Conservation (phyloP, 2,113 vertebrate species). For the Camelus dromedarius region DNA sequence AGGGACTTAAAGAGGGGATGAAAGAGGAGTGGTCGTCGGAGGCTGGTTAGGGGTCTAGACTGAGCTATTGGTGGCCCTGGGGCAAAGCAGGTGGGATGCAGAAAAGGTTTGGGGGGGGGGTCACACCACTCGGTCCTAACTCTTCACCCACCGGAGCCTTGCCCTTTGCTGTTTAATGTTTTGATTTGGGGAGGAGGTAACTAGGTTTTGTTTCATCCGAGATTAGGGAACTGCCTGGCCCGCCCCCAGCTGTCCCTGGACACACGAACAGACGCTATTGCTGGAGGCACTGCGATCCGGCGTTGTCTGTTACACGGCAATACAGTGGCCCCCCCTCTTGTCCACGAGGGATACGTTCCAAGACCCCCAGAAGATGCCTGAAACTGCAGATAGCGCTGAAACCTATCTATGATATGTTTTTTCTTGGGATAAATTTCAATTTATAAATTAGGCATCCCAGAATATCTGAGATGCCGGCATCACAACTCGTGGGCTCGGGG, state of each 20-base stretch:
- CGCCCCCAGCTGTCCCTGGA: not conserved
- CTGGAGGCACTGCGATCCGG: no score
- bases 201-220: not conserved
- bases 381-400: no score
- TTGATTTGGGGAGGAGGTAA: no score
- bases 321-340: not conserved
- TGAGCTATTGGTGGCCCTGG: not conserved
- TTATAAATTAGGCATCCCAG: not conserved
- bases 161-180: not conserved
- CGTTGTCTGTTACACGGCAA: not conserved
- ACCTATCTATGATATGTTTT: not conserved
- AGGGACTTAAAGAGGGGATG: not conserved
- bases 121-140: not conserved
- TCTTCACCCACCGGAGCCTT: not conserved
- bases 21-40: not conserved
- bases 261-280: accelerated
- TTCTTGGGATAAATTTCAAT: not conserved
- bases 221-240: not conserved
- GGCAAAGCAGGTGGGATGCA: not conserved
- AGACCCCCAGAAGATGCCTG: no score
- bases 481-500: not conserved
- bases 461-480: not conserved
- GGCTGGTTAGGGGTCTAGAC: not conserved
- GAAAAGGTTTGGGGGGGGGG: not conserved
- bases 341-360: not conserved